Percentiles rank a stretch among this genome's conserved stretches.
phyloP scores from a whole-genome alignment of 2,888 invertebrate species.

The Cantharis rustica region DNA sequence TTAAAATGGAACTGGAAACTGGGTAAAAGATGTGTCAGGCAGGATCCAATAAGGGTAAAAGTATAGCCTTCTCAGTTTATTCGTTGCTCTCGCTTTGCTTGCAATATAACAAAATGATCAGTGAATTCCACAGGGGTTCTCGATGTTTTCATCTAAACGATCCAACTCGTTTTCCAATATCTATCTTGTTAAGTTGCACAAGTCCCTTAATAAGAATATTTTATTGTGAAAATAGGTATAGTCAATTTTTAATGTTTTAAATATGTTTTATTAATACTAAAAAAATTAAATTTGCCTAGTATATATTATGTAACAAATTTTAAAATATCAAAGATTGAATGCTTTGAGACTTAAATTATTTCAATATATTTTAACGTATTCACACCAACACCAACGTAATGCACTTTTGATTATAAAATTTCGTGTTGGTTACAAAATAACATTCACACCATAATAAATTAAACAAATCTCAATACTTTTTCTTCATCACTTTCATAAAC shows the following conservation, averaged over 20 bases:
- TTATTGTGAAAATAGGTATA: too few species aligned
- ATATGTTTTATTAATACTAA: background rate
- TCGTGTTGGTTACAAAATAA: background rate
- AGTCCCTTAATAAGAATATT: too few species aligned
- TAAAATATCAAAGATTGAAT: background rate
- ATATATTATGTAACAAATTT: background rate
- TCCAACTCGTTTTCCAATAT: too few species aligned
- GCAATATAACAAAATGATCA: too few species aligned
- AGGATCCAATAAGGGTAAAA: too few species aligned
- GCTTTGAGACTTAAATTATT: background rate
- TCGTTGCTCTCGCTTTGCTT: too few species aligned
- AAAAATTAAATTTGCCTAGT: background rate
- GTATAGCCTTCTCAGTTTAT: too few species aligned
- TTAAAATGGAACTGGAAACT: too few species aligned
- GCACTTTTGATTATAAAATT: background rate
- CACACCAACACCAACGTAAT: background rate
- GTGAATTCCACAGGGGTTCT: too few species aligned
- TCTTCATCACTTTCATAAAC: constrained; percentile 90
- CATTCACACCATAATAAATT: background rate
- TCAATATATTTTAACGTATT: background rate
- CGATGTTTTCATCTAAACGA: too few species aligned
- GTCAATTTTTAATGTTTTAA: background rate
- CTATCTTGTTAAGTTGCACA: too few species aligned
- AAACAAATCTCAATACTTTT: constrained; percentile 53
- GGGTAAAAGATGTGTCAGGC: too few species aligned